Evolutionary conservation across 2,797 vertebrate genomes (phyloP), one percentile per base, ranked within the genome.

Genomic region (Setipinna tenuifilis): DNA sequence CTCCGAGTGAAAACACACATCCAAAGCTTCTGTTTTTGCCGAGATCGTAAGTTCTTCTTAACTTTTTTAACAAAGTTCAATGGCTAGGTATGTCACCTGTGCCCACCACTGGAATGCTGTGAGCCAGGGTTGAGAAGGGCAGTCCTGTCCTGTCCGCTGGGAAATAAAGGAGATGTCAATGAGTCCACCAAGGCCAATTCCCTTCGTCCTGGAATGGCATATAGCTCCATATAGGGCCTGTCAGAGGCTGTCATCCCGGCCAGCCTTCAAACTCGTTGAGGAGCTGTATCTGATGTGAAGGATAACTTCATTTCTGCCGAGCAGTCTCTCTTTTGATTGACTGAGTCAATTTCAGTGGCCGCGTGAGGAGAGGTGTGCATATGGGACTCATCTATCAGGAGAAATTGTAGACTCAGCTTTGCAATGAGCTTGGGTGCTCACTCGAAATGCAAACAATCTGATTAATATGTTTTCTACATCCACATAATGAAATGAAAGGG

Each of bases 301-400:
- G 71, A 78, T 78, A 44, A 78, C 35, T 78, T 85, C 65, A 78
- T 86, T 86, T 86, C 83, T 6, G 28, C 61, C 44, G n/a, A 16
- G 23, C 25, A 1, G 23, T 14, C 46, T 85, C 87, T 83, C 11
- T 28, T 59, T 75, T 82, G 65, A 82, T 80, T 35, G 28, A 41
- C 28, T 31, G 41, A 83, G 25, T 87, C 87, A 84, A 78, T 78
- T 78, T 78, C 7, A 58, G 71, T 16, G 1, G 68, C 44, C 78
- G 57, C 59, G 58, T 19, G 19, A 0, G 83, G 75, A 83, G 84
- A 84, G 17, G 16, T 58, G 82, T 88, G 59, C 25, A 68, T 89
- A 90, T 88, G 88, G 23, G 31, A 21, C 71, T 44, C 71, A 44
- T 78, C 71, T 21, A 75, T 75, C 28, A 78, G 41, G 71, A 78